Evolutionary conservation across 2,888 invertebrate genomes (phyloP).

Genomic region (Ditula angustiorana): DNA sequence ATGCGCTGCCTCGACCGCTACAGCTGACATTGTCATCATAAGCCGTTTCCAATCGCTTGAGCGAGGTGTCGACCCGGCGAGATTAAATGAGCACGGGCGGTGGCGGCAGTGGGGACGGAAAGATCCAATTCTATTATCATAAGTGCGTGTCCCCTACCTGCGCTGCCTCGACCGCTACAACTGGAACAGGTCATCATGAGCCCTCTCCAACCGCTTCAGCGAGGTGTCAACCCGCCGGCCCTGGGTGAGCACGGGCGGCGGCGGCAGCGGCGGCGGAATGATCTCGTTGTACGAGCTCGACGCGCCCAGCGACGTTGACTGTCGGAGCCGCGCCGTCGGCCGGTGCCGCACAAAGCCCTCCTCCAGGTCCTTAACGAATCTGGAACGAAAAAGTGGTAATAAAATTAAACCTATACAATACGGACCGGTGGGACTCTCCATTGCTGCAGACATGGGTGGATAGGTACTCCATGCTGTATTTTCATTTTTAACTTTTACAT

Average conservation of each 20-base stretch:
- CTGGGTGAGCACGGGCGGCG: slow-evolving; percentile 91
- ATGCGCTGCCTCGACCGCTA: no score
- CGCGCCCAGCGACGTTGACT: slow-evolving; percentile 83
- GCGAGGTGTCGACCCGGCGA: no score
- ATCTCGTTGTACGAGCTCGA: slow-evolving; percentile 78
- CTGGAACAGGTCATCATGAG: slow-evolving; percentile 96
- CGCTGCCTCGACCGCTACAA: slow-evolving; percentile 89
- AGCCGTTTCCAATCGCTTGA: no score
- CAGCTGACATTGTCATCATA: no score
- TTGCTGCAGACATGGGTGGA: no score
- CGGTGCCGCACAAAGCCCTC: slow-evolving; percentile 83
- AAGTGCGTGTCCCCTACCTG: slow-evolving; percentile 10
- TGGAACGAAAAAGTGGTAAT: slow-evolving; percentile 54
- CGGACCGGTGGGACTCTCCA: background rate
- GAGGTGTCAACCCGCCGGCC: slow-evolving; percentile 92
- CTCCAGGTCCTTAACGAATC: slow-evolving; percentile 84
- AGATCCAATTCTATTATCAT: no score
- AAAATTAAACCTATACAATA: background rate
- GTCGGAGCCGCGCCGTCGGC: slow-evolving; percentile 84
- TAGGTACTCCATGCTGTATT: no score
- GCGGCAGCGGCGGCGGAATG: slow-evolving; percentile 81
- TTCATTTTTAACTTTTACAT: no score
- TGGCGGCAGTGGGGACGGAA: background rate
- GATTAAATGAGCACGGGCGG: background rate
- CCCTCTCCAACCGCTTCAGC: slow-evolving; percentile 91